phyloP scores from a whole-genome alignment of 1,140 invertebrate genomes.

The Diploscapter pachys region DNA sequence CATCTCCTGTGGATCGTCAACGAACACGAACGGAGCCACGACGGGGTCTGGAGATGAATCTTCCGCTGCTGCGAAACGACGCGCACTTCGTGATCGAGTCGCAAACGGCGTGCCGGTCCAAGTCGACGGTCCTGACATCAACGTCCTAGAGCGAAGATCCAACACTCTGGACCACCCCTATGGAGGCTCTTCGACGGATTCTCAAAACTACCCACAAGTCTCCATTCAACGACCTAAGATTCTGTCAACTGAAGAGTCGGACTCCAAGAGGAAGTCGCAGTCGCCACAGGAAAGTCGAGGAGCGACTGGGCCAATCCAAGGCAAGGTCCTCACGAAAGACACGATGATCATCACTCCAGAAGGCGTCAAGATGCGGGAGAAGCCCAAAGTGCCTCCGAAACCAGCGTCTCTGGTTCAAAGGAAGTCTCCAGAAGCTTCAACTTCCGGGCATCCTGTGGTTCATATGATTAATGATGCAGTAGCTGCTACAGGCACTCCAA shows the following conservation, averaged over 20 bases:
- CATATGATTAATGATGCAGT: conserved; percentile 24
- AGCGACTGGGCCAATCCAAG: conserved; percentile 37
- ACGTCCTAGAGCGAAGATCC: conserved; percentile 6
- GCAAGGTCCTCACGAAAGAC: conserved; percentile 33
- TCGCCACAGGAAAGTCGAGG: neutral
- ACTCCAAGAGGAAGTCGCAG: too few relatives aligned
- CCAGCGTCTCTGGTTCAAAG: conserved; percentile 3
- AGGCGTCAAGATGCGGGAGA: conserved; percentile 37
- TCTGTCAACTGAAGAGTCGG: too few relatives aligned
- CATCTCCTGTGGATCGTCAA: conserved; percentile 13
- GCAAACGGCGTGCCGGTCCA: conserved; percentile 30
- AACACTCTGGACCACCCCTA: conserved; percentile 21
- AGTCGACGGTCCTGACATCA: conserved; percentile 36
- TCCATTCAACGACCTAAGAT: too few relatives aligned
- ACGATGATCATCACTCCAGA: conserved; percentile 39
- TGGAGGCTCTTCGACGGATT: conserved; percentile 8
- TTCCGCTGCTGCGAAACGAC: too few relatives aligned
- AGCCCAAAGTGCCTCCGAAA: conserved; percentile 39
- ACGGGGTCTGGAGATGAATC: too few relatives aligned
- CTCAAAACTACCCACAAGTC: too few relatives aligned
- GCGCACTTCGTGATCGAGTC: too few relatives aligned
- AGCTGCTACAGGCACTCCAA: conserved; percentile 1
- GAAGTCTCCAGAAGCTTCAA: neutral
- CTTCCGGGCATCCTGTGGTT: conserved; percentile 13
- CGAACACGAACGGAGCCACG: too few relatives aligned